Conservation (phyloP, 2,113 vertebrate genomes). For the Sceloporus undulatus region DNA sequence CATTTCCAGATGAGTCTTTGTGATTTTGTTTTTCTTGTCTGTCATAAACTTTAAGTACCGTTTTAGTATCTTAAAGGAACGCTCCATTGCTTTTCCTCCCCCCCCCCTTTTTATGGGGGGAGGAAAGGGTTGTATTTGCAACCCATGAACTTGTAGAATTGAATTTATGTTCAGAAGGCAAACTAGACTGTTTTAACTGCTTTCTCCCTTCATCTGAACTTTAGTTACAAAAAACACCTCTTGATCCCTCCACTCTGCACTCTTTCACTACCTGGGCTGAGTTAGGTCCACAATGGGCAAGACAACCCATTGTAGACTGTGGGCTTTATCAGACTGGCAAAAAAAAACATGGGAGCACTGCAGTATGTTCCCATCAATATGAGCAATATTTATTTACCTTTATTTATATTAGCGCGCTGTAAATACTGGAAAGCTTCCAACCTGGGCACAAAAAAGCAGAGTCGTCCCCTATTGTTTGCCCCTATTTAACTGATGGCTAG, state of each 20-base stretch:
- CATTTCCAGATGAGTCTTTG: slow-evolving; percentile 62
- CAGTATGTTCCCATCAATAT: too few species aligned
- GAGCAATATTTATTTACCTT: too few species aligned
- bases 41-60: slow-evolving; percentile 58
- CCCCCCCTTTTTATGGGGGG: slow-evolving; percentile 21
- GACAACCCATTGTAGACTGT: too few species aligned
- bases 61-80: slow-evolving; percentile 46
- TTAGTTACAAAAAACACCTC: slow-evolving; percentile 37
- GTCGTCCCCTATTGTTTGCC: too few species aligned
- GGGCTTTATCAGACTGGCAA: too few species aligned
- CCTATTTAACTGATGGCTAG: too few species aligned
- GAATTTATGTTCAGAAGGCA: slow-evolving; percentile 54
- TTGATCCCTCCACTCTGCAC: slow-evolving; percentile 33
- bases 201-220: slow-evolving; percentile 51
- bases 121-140: slow-evolving; percentile 45
- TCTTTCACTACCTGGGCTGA: slow-evolving; percentile 51
- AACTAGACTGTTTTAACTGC: slow-evolving; percentile 50
- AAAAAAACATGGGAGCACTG: too few species aligned
- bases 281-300: slow-evolving; percentile 40
- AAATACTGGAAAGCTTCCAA: too few species aligned
- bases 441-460: too few species aligned
- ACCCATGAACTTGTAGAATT: slow-evolving; percentile 51
- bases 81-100: not conserved
- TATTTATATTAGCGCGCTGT: too few species aligned
- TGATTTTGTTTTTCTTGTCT: slow-evolving; percentile 35